Conservation (phyloP, 1,140 invertebrate species). For the Chlorops oryzae region DNA sequence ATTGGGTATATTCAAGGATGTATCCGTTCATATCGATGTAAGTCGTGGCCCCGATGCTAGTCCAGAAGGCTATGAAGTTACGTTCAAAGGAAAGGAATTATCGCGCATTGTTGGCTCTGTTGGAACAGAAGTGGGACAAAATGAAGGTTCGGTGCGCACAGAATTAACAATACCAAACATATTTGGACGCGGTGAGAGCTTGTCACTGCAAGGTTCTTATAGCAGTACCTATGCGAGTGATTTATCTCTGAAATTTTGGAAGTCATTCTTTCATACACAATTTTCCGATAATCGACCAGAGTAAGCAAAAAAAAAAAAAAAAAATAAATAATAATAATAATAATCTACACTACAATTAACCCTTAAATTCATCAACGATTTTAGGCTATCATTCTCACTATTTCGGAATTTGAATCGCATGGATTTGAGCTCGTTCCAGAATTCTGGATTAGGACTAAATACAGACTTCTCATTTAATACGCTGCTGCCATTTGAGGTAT, state of each 20-base stretch:
- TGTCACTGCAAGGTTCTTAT: constrained; percentile 43
- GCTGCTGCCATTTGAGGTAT: constrained; percentile 35
- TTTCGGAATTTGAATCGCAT: constrained; percentile 39
- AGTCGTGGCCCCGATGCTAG: constrained; percentile 34
- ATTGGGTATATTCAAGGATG: constrained; percentile 44
- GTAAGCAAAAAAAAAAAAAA: constrained; percentile 26
- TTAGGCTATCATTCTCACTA: constrained; percentile 38
- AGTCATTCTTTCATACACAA: constrained; percentile 44
- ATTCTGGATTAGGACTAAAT: constrained; percentile 32
- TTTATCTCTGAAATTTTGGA: constrained; percentile 42
- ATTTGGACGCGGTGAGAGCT: constrained; percentile 40
- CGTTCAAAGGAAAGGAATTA: constrained; percentile 37
- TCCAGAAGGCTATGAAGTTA: constrained; percentile 43
- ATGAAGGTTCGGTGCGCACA: constrained; percentile 39
- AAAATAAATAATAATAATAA: neutral
- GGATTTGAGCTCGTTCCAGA: constrained; percentile 38
- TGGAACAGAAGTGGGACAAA: constrained; percentile 45
- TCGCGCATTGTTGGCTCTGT: constrained; percentile 40
- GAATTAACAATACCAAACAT: constrained; percentile 41
- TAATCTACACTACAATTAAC: neutral
- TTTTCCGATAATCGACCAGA: constrained; percentile 43
- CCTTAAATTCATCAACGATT: neutral
- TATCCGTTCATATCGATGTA: constrained; percentile 39
- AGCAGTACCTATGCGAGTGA: constrained; percentile 40
- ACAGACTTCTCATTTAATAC: constrained; percentile 35